These are phyloP conservation scores for Oreohelix idahoensis DNA, from an alignment of 1,140 invertebrate species.

Conservation along the genomic window DNA sequence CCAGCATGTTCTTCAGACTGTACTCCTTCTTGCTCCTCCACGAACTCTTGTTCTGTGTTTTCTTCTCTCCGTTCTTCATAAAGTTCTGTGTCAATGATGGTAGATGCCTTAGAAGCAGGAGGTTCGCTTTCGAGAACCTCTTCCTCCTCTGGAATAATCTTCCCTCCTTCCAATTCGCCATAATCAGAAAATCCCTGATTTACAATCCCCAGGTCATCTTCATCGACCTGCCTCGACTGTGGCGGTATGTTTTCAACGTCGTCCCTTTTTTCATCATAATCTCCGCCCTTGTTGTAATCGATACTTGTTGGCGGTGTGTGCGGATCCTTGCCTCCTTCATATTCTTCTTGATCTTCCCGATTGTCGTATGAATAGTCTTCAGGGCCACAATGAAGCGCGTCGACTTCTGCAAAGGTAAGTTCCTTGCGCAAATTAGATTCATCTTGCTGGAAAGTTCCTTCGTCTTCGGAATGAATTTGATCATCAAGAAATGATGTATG, in stretches of 20 bases:
- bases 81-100: neutral
- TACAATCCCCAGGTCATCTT: conserved; percentile 16
- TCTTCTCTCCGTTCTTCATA: neutral
- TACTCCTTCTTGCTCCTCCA: neutral
- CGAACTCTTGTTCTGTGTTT: neutral
- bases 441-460: neutral
- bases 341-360: neutral
- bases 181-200: conserved; percentile 26
- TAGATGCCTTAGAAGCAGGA: neutral
- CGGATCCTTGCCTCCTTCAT: neutral
- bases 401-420: neutral
- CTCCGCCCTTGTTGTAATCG: neutral
- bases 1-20: neutral
- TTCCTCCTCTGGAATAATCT: neutral
- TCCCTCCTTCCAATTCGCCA: neutral
- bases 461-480: neutral
- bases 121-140: neutral
- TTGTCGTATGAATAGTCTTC: neutral
- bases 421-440: neutral
- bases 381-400: neutral
- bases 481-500: neutral
- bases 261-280: neutral
- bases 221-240: neutral
- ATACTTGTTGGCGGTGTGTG: neutral
- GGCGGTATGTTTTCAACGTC: neutral